Evolutionary conservation across 2,113 vertebrate species (phyloP), one percentile per base, ranked within the genome.

Genomic region (Gobio gobio): DNA sequence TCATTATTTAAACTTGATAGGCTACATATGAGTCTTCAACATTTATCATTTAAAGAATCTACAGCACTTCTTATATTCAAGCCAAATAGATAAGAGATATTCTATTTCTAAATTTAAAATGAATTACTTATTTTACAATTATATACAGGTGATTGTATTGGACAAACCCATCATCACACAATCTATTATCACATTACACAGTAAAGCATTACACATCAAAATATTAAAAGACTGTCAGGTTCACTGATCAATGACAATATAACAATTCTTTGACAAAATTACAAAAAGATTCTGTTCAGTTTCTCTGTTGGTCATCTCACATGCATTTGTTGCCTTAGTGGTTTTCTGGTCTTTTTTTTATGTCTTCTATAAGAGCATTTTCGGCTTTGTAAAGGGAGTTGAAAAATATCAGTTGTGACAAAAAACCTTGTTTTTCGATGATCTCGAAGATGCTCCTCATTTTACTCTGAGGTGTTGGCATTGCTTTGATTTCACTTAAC

Each of bases 301-400:
- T 33, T 33, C 29, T 18, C 33, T 43, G 3, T 43, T n/a, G 68
- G 54, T 54, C 13, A 13, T 77, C 16, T 40, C 18, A 9, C 14
- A 5, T 54, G 8, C 8, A 76, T 51, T 9, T 29, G 3, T 16
- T 8, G 24, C 3, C 0, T 54, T 75, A 36, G 75, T n/a, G 22
- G 0, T 56, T 56, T 26, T 22, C 9, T 56, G 29, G 3, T 58
- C 51, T n/a, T n/a, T n/a, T n/a, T n/a, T n/a, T n/a, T n/a, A 54
- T 12, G 0, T n/a, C 75, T 40, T 56, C 12, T 10, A 78, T 36
- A 58, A 78, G 75, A 40, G 0, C 0, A 7, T 12, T 22, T 40
- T 58, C 75, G 3, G 0, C 3, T 6, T 58, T 0, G 0, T 4
- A 10, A 58, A 59, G 29, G 5, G 2, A 40, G 4, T 7, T 14